Base-by-base conservation (phyloP, 2,113 vertebrate species). In the Hystrix cristata region DNA sequence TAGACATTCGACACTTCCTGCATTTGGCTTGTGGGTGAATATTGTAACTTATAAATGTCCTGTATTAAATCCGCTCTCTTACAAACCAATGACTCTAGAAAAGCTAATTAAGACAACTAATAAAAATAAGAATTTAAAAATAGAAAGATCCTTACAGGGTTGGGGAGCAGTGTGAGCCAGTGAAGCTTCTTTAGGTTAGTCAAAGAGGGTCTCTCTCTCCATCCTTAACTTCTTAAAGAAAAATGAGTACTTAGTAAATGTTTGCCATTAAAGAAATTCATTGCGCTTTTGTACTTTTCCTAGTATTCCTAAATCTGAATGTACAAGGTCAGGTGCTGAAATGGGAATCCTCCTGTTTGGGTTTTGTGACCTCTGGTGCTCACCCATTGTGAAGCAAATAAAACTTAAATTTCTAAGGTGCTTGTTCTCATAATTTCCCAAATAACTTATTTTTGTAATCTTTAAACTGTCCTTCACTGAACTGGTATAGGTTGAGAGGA, bases 391-490 rank as follows among this genome's bases (percentile, higher is more conserved):
- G 16, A 94, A 87, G 55, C 51, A 78, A 71, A 51, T 48, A 62
- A 95, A 80, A 91, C 25, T 94, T 48, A 48, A 48, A 7, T 95
- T 53, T 89, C 67, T 91, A 93, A 87, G 48, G 14, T 23, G 19
- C 27, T 46, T 31, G 29, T 19, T 53, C 13, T 81, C 53, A 51
- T 89, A 91, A 86, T 38, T 84, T 46, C 46, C 43, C 57, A 89
- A 74, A 57, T 60, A 51, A 48, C 76, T 83, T 95, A 27, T 85
- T 87, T 79, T 67, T 89, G 29, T 81, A 81, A 14, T 11, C 46
- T 92, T 84, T 53, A 94, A 87, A 94, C 21, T 91, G 55, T 31
- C 80, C 53, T 92, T 93, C 38, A n/a, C 34, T 76, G 82, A 81
- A 64, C 74, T 71, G 7, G 46, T 67, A 60, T 46, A n/a, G 19